Conservation (phyloP, 2,888 invertebrate species). For the Dolichomitus sp. region DNA sequence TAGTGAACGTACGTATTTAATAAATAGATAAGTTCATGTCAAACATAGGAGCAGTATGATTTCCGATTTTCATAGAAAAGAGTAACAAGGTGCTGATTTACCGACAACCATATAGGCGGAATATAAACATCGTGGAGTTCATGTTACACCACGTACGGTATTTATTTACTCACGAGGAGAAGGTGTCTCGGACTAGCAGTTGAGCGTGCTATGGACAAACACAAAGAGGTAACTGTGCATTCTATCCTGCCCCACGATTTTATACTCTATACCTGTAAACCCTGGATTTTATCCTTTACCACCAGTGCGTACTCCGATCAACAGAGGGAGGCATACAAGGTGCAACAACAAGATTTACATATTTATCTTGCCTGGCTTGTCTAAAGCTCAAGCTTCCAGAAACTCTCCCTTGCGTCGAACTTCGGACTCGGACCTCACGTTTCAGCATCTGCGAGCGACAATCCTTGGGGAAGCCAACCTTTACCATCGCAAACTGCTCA, state of each 20-base stretch:
- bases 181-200: slow-evolving; percentile 27
- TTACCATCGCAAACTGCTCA: slow-evolving; percentile 34
- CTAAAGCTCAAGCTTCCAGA: slow-evolving; percentile 57
- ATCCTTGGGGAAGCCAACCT: slow-evolving; percentile 31
- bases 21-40: no score
- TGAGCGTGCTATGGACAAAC: slow-evolving; percentile 72
- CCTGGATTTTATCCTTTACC: slow-evolving; percentile 30
- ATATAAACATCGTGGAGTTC: neutral
- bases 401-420: slow-evolving; percentile 53
- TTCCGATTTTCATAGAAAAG: neutral
- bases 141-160: neutral
- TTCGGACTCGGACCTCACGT: slow-evolving; percentile 58
- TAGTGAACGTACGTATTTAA: no score
- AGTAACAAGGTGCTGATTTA: neutral
- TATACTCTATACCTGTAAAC: neutral
- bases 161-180: slow-evolving; percentile 10
- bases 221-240: slow-evolving; percentile 72
- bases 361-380: slow-evolving; percentile 76
- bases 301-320: slow-evolving; percentile 66
- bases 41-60: neutral
- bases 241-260: slow-evolving; percentile 58
- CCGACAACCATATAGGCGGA: neutral
- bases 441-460: slow-evolving; percentile 52
- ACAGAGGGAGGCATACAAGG: slow-evolving; percentile 72
- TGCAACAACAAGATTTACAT: slow-evolving; percentile 82